Base-by-base conservation (phyloP, 1,140 invertebrate species). In the Tetragonula clypearis region DNA sequence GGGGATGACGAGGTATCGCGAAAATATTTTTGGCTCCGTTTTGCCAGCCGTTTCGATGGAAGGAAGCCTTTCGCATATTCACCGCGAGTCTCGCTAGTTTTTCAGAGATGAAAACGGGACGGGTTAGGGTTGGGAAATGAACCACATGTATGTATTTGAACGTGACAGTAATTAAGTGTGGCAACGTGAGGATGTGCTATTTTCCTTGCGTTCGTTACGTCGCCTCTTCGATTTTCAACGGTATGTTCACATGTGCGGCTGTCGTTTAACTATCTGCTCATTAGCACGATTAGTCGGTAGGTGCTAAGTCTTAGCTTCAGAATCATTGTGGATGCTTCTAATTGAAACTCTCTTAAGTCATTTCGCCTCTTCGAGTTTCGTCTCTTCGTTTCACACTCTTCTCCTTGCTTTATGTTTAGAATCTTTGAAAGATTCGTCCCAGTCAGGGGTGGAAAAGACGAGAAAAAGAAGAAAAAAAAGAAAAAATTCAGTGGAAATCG, bases 1-100 rank as follows among this genome's bases (percentile, higher is more conserved):
- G 35, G 8, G 69, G 81, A 78, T 73, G 87, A 79, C 85, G 78
- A 79, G 76, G 62, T 79, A 66, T 35, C 11, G 58, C 76, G 80
- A 66, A 73, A 84, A 75, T 62, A 62, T 73, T 82, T 68, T 53
- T 30, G n/a, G 30, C 30, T 55, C 30, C 19, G 14, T 14, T 4
- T 68, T 62, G n/a, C 26, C 19, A 14, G 55, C n/a, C 11, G 65
- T 66, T 72, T 56, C 69, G 30, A 17, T 17, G 15, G 58, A 8
- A 49, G 14, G n/a, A 53, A 56, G 30, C 21, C 21, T 12, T 35
- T 56, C 14, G 53, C 19, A 4, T 49, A 8, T 55, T 21, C 56
- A 53, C 0, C 14, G 35, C n/a, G 8, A 49, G 41, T 49, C 41
- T 21, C 30, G 35, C 23, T 41, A 86, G 58, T 77, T 80, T 49